These are phyloP conservation scores for Leiothrix lutea DNA, from an alignment of 2,113 vertebrate species.

Conservation along the genomic window DNA sequence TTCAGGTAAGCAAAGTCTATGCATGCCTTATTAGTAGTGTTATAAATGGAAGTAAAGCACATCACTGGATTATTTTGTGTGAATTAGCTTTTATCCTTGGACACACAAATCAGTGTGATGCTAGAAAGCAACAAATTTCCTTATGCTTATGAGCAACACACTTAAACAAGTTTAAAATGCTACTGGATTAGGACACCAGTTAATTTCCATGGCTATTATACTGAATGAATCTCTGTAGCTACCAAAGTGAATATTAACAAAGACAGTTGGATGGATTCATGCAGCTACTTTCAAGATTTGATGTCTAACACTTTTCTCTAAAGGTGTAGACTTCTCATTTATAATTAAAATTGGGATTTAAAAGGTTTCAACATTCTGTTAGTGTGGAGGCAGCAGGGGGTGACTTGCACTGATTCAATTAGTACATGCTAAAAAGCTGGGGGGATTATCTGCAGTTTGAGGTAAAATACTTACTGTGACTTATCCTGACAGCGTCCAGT, in stretches of 20 bases:
- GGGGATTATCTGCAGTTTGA: background rate
- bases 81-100: background rate
- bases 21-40: background rate
- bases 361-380: background rate
- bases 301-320: background rate
- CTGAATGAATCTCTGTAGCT: background rate
- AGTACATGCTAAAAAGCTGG: background rate
- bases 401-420: background rate
- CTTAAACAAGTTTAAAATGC: background rate
- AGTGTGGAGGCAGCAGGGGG: background rate
- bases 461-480: background rate
- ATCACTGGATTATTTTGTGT: background rate
- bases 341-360: background rate
- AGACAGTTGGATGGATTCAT: background rate
- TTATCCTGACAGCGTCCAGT: background rate
- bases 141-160: background rate
- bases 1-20: background rate
- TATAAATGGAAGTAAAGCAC: background rate
- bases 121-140: background rate
- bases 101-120: rapidly evolving
- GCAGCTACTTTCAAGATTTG: background rate
- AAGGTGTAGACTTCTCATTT: background rate
- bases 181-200: background rate
- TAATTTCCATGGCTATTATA: background rate
- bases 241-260: background rate